These are phyloP conservation scores for Falco rusticolus DNA, from an alignment of 2,797 vertebrate genomes.

Conservation along the genomic window DNA sequence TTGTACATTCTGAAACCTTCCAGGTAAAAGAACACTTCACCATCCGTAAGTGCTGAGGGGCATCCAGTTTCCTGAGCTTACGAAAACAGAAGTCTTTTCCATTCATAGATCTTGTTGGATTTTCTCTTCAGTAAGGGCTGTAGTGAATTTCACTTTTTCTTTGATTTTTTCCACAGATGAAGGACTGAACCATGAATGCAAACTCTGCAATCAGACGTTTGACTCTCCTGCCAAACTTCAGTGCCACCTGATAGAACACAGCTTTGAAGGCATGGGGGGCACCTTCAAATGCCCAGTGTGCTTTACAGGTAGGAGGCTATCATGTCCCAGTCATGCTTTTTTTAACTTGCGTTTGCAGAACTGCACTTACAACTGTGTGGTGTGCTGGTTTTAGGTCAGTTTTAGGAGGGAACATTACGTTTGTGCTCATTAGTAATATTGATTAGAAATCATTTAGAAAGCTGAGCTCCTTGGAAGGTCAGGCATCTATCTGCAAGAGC, in stretches of 20 bases:
- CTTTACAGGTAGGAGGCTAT: constrained; percentile 87
- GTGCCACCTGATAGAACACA: constrained; percentile 98
- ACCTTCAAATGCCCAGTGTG: constrained; percentile 99
- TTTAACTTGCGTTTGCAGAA: background rate
- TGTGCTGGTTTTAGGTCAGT: constrained; percentile 16
- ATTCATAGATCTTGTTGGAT: background rate
- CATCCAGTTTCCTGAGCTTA: background rate
- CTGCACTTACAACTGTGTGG: background rate
- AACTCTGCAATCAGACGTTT: constrained; percentile 97
- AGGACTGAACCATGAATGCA: constrained; percentile 98
- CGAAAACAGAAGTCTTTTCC: background rate
- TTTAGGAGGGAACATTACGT: constrained; percentile 56
- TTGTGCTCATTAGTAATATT: constrained; percentile 68
- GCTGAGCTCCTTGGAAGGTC: constrained; percentile 52
- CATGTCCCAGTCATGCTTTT: background rate
- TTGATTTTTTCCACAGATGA: constrained; percentile 83
- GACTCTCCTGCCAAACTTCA: constrained; percentile 98
- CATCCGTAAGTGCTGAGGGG: background rate
- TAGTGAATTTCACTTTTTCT: constrained; percentile 35
- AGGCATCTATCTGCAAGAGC: constrained; percentile 43
- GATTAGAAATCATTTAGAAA: constrained; percentile 49
- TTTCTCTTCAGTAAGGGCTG: background rate
- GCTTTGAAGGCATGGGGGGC: constrained; percentile 99
- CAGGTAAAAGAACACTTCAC: background rate
- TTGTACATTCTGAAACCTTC: background rate